These are phyloP conservation scores for Agrochola lychnidis DNA, from an alignment of 2,888 invertebrate genomes.

Conservation along the genomic window DNA sequence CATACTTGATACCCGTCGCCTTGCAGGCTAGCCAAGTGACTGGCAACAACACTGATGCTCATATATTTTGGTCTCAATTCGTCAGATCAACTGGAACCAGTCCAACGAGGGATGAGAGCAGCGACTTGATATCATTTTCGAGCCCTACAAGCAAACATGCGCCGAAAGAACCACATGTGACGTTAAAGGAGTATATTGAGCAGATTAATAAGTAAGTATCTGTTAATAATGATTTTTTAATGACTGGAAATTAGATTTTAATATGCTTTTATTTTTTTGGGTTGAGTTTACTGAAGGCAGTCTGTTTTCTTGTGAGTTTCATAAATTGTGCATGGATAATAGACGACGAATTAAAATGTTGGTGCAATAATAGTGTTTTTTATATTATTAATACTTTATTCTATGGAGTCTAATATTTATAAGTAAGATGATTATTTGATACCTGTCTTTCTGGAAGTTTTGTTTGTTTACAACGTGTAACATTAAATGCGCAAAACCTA, in stretches of 20 bases:
- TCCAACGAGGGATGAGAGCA: slow-evolving; percentile 83
- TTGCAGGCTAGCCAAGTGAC: slow-evolving; percentile 20
- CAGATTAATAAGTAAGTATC: slow-evolving; percentile 77
- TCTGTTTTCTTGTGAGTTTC: neutral
- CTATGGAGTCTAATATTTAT: neutral
- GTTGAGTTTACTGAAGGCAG: neutral
- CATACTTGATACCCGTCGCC: slow-evolving; percentile 3
- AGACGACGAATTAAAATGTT: neutral
- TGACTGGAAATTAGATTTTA: neutral
- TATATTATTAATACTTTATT: too few relatives aligned
- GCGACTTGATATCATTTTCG: slow-evolving; percentile 93
- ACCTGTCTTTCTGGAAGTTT: neutral
- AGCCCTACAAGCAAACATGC: slow-evolving; percentile 91
- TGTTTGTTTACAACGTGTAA: too few relatives aligned
- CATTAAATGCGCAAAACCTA: too few relatives aligned
- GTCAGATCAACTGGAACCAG: slow-evolving; percentile 85
- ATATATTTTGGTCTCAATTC: slow-evolving; percentile 47
- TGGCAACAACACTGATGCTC: slow-evolving; percentile 21
- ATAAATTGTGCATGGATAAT: neutral
- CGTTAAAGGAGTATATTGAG: slow-evolving; percentile 91
- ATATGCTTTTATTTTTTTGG: neutral
- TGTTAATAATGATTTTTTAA: slow-evolving; percentile 8
- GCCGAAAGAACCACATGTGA: slow-evolving; percentile 87
- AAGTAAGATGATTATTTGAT: neutral
- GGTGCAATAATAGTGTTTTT: neutral